Evolutionary conservation across 1,140 invertebrate species (phyloP), one percentile per base, ranked within the genome.

Genomic region (Drosophila tsacasi): DNA sequence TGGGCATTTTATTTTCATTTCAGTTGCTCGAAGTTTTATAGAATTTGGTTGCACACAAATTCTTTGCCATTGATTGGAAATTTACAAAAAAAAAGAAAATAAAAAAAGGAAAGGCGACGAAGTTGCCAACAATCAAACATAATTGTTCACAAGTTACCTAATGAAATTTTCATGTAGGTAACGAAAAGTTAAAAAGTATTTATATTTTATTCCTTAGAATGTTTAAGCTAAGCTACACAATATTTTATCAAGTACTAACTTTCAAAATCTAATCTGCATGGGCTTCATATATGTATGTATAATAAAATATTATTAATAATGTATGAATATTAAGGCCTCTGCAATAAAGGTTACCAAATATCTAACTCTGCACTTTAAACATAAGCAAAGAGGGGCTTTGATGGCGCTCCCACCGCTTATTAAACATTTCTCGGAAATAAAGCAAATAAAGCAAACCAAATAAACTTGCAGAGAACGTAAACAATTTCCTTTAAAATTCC

Each of bases 71-170:
- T 84, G 72, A 81, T 83, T 57, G 77, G 25, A 69, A 73, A 68
- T 59, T 77, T 40, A 65, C 27, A 49, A 50, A 6, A 39, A 55
- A 67, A 61, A 17, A 65, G 62, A 40, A 50, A 47, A 7, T 6
- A 21, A 39, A 37, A 39, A 40, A 9, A n/a, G 4, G 5, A 55
- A 3, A 39, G 25, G 52, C 57, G 6, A 40, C 25, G 77, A 82
- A 77, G 46, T 76, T 66, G 32, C 32, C 74, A 64, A 60, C 66
- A 84, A 77, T 77, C 42, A 49, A 50, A 39, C 44, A 60, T 76
- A 66, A 74, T 85, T 85, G 44, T 55, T 21, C 35, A 46, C 58
- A 85, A 85, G 55, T 81, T 77, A 32, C 25, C 21, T 15, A 60
- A 44, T 37, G n/a, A 25, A 25, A 60, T 62, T 66, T 32, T 3